Evolutionary conservation across 2,797 vertebrate genomes (phyloP), one percentile per base, ranked within the genome.

Genomic region (Takifugu rubripes): DNA sequence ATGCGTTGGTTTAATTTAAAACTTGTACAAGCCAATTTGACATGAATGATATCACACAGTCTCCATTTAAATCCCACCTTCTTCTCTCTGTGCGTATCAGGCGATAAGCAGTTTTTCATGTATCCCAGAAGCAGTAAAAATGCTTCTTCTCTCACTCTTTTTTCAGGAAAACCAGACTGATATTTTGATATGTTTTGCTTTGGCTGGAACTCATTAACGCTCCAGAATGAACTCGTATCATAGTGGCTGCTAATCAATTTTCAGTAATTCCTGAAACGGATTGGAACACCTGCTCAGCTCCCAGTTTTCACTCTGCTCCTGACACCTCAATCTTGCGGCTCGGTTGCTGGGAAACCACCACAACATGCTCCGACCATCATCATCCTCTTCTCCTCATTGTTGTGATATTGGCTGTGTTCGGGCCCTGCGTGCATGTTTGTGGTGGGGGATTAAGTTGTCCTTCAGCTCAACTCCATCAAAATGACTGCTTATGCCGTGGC

Each of bases 391-490:
- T 1, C 1, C 52, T 1, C 1, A 29, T 61, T 68, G 61, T 72
- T 48, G 46, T 24, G 17, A 25, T 48, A 21, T 48, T 21, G 17
- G 9, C 17, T 48, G 21, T 62, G 65, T 74, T 75, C 59, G 53
- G 24, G 52, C 46, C 5, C 24, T 2, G 21, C 7, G 5, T 29
- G 52, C 61, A 33, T 74, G 54, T 57, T 45, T 62, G 56, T 68
- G 49, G 29, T 66, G 54, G 42, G 67, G 79, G 85, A 85, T 88
- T 86, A 86, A 66, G 64, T 78, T 81, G 79, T 76, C 74, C 73
- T 70, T 79, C 59, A 82, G 77, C 50, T 87, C 86, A 87, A 83
- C 82, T 72, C 81, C 83, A 77, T 89, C 87, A 82, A 85, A 88
- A 87, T 81, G 76, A 85, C 77, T 79, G 78, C 88, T 88, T 75